Evolutionary conservation across 92 coral and sea anemone species (phyloP).

Genomic region (Siderastrea siderea): DNA sequence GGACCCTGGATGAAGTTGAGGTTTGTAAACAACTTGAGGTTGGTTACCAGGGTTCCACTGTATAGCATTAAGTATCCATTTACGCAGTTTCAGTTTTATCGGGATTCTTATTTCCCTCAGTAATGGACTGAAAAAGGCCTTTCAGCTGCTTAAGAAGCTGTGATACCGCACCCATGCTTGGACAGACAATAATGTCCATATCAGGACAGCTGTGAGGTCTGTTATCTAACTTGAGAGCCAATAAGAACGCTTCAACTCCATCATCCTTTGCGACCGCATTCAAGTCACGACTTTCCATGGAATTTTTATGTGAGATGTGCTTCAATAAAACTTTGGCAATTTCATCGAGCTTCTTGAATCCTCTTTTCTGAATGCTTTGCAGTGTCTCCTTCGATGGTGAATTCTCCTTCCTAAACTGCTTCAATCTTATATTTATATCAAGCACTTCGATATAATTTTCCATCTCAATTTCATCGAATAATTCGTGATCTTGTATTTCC

Average conservation of each 20-base stretch:
- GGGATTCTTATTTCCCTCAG: background rate
- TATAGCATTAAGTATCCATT: background rate
- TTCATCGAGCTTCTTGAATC: conserved; percentile 1
- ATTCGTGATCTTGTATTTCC: background rate
- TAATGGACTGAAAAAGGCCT: background rate
- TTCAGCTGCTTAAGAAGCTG: conserved; percentile 20
- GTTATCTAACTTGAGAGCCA: background rate
- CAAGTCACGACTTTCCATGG: background rate
- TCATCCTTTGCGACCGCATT: background rate
- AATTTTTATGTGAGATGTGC: background rate
- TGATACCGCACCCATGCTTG: background rate
- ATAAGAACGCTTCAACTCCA: background rate
- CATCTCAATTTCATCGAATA: background rate
- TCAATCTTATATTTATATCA: background rate
- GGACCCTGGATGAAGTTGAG: too few relatives aligned
- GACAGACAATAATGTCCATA: conserved; percentile 13
- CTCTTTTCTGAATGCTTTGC: background rate
- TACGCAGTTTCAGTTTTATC: background rate
- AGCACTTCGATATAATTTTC: background rate
- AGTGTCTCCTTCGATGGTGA: background rate
- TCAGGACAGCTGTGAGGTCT: conserved; percentile 6
- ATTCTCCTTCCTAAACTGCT: background rate
- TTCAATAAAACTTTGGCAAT: background rate
- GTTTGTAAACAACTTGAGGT: too few relatives aligned
- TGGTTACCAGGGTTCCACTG: background rate